Conservation (phyloP, 2,888 invertebrate species). For the Nyleta sp. region DNA sequence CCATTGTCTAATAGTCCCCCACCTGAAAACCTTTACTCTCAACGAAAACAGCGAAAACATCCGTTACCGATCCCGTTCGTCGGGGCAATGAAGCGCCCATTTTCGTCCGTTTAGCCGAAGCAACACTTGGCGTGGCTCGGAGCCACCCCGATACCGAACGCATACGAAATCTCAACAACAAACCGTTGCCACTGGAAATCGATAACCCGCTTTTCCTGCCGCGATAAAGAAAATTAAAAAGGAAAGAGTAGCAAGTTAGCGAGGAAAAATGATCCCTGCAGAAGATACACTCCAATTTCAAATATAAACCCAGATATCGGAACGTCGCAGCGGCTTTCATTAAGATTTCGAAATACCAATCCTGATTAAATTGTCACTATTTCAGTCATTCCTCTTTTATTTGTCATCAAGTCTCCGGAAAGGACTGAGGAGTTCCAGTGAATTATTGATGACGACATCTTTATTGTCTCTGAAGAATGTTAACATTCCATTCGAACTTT, state of each 20-base stretch:
- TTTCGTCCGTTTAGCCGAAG: conserved; percentile 33
- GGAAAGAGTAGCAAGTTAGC: conserved; percentile 16
- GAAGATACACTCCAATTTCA: neutral
- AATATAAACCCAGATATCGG: too few relatives aligned
- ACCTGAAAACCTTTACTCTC: conserved; percentile 26
- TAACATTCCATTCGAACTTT: too few relatives aligned
- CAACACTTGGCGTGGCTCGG: conserved; percentile 38
- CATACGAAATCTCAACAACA: conserved; percentile 43
- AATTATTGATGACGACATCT: too few relatives aligned
- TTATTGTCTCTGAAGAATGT: too few relatives aligned
- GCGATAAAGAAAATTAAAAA: conserved; percentile 33
- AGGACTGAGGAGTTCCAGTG: too few relatives aligned
- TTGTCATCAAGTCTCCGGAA: too few relatives aligned
- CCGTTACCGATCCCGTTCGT: conserved; percentile 51
- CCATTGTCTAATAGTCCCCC: conserved; percentile 51
- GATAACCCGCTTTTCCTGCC: conserved; percentile 35
- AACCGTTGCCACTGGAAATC: conserved; percentile 32
- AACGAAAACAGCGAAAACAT: conserved; percentile 48
- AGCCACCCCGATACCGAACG: conserved; percentile 31
- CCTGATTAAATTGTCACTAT: too few relatives aligned
- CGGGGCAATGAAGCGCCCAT: conserved; percentile 34
- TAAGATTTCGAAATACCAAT: too few relatives aligned
- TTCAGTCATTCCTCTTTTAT: too few relatives aligned
- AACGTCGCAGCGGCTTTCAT: too few relatives aligned
- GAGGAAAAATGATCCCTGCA: conserved; percentile 3